Evolutionary conservation across 2,113 vertebrate species (phyloP).

Genomic region (Apus apus): DNA sequence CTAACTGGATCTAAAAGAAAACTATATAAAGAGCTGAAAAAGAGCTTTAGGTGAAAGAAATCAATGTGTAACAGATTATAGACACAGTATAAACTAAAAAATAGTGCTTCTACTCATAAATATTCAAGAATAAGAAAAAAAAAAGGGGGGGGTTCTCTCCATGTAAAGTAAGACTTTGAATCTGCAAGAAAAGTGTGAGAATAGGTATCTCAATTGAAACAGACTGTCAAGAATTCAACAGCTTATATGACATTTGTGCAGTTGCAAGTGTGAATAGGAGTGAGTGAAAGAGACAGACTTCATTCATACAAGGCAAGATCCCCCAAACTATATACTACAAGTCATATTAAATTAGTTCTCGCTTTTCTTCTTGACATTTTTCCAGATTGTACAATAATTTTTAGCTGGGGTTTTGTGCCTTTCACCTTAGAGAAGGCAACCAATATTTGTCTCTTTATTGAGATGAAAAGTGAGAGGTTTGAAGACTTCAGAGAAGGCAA

Average conservation of each 20-base stretch:
- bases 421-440: background rate
- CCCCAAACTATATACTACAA: background rate
- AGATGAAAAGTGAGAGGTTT: background rate
- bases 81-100: background rate
- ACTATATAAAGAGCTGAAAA: background rate
- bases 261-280: background rate
- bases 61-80: background rate
- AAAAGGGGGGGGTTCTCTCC: background rate
- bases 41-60: background rate
- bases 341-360: background rate
- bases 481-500: background rate
- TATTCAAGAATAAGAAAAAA: background rate
- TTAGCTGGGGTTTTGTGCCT: background rate
- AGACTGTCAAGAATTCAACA: slow-evolving; percentile 3
- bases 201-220: background rate
- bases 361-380: background rate
- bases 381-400: background rate
- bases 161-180: background rate
- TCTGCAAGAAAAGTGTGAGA: background rate
- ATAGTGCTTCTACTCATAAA: background rate
- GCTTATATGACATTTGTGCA: background rate
- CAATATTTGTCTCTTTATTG: background rate
- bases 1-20: background rate
- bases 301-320: slow-evolving; percentile 16
- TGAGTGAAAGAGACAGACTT: background rate